Base-by-base conservation (phyloP, 2,888 invertebrate genomes). In the Chrysodeixis includens region DNA sequence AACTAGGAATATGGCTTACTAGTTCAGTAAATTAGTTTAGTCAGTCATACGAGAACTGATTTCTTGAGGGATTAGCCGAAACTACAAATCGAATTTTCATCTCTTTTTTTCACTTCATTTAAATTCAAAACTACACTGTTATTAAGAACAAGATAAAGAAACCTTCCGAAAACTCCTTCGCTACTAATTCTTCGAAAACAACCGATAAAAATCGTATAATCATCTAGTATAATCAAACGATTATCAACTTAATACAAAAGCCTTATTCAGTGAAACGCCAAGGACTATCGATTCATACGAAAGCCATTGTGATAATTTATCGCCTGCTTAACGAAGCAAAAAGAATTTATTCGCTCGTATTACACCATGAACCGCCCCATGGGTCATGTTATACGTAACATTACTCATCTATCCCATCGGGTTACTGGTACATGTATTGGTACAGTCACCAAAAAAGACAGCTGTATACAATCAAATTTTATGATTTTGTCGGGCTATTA, bases 251-350 rank as follows among this genome's bases (percentile, higher is more conserved):
- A 51, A n/a, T 49, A 52, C 52, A 51, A 52, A 61, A 53, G 57
- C 49, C 46, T 22, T 16, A 46, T 64, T 59, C 56, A 69, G 60
- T 18, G 61, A 60, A 60, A 52, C 1, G 52, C 30, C 66, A 63
- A 74, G 74, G 74, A 1, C 49, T 49, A 74, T 74, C 74, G 66
- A 74, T 74, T 58, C 12, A 8, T 26, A 9, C 18, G 61, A 62
- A 61, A 40, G 64, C n/a, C 49, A 44, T 57, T 60, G 18, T 65
- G 20, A 69, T 26, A 46, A 58, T 64, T 64, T 30, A 76, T 57
- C 53, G 6, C 30, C n/a, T 18, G 30, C 58, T 16, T 16, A 62
- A 63, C 55, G 49, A 57, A 60, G 22, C 30, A 52, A 57, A 4
- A 20, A 35, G 32, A 20, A 52, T 40, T 46, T 22, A 12, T 60